Evolutionary conservation across 2,113 vertebrate species (phyloP), one percentile per base, ranked within the genome.

Genomic region (Ancistrus triradiatus): DNA sequence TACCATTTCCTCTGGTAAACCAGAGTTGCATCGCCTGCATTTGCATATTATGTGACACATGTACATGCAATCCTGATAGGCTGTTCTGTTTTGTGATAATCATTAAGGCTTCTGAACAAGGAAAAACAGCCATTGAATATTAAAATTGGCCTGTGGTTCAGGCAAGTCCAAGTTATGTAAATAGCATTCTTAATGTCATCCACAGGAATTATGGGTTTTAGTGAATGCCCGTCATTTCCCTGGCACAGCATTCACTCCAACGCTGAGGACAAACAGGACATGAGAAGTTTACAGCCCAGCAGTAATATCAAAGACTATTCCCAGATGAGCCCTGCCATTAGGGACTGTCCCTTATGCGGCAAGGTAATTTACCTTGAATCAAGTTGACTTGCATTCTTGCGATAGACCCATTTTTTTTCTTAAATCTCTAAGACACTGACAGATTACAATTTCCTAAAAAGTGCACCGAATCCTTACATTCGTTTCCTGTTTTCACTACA

Each of bases 291-390:
- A 74, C 55, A 27, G 48, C 50, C 40, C 25, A 66, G 68, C 25
- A 63, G 53, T 63, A 75, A 63, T 51, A 75, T 52, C 47, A 33
- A 46, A 1, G 37, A 61, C 59, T 67, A 70, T 70, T 63, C 55
- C 0, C 76, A 66, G 57, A 82, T 28, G 17, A 63, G 50, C 38
- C 19, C 59, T n/a, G 8, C 14, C 9, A 55, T n/a, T 1, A 72
- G 70, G n/a, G 64, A 79, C 28, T 86, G 83, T 65, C 77, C 57
- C 5, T 25, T 81, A 63, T 87, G 80, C 35, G 6, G 56, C 38
- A 84, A 84, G 77, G 86, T 74, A 81, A 74, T n/a, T 63, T 0
- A 59, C 14, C 7, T 31, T 31, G 7, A 31, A 31, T 31, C 3
- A 31, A 31, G 3, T n/a, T n/a, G n/a, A n/a, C n/a, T n/a, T n/a